Base-by-base conservation (phyloP, 1,140 invertebrate genomes). In the Oncopeltus fasciatus region DNA sequence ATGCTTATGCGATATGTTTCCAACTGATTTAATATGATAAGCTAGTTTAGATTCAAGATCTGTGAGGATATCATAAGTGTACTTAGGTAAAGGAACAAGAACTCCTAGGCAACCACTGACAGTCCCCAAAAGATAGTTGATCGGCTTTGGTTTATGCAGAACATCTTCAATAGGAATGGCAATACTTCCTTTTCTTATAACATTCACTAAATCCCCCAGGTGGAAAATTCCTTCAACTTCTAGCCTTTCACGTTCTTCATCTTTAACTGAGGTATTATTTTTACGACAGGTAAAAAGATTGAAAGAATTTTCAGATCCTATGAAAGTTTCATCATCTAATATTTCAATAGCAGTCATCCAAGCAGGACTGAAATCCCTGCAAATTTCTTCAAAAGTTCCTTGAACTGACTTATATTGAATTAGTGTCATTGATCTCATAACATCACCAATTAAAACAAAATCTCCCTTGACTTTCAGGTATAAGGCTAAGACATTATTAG, bases 321-420 rank as follows among this genome's bases (percentile, higher is more conserved):
- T 76, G 74, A 97, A 98, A 11, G 91, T 93, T 73, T 99, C 95
- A 73, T 98, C 95, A 72, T 99, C 96, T 1, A 98, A 75, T 67
- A 99, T 98, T 77, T 99, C 95, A 24, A 98, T 80, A 2, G 93
- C 86, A 20, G 92, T 94, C 87, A 96, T 95, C 95, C 95, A 99
- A 72, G 96, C 96, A 0, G 95, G 92, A 71, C 92, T 92, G 72
- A 92, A 95, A 77, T 99, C 95, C 51, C 92, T 77, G 0, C 93
- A 90, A 67, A 97, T 96, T 76, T 98, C 95, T 72, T 98, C 95
- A 74, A 99, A 97, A 69, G 86, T 93, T 33, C 92, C 93, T 75
- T 98, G 95, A 84, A 96, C 88, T 67, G 91, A 90, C 79, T 97
- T 98, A 72, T 98, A 98, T 65, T 93, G 87, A 29, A 99, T 73